Evolutionary conservation across 2,888 invertebrate genomes (phyloP), one percentile per base, ranked within the genome.

Genomic region (Morpho achilles): DNA sequence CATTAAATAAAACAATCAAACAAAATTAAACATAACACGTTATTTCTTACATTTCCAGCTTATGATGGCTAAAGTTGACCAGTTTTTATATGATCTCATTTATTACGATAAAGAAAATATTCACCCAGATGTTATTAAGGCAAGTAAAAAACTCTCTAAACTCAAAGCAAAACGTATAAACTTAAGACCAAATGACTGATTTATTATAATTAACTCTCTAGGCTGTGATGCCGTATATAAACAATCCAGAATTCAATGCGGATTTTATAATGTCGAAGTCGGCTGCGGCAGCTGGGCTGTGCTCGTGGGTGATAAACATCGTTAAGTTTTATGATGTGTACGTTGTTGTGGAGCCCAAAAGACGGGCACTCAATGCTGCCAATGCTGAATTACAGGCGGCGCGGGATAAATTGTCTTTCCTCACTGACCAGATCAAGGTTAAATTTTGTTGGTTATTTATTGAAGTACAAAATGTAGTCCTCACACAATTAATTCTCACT

Each of bases 51-150:
- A 32, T 32, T 58, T 61, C 57, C 75, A 92, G 87, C 72, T 92
- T 7, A 94, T 98, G 92, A 98, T 98, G 98, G 94, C 94, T 8
- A 96, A 96, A 83, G 95, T 97, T 3, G 98, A 98, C 82, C 93
- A 94, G 68, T 98, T 98, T 77, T 87, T 98, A 52, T 92, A 94
- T 67, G 94, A 95, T 72, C 89, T 98, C 47, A 93, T 96, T 16
- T 94, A 95, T 77, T 98, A 98, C 72, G 96, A 98, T 76, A 98
- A 98, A 76, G 98, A 98, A 78, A 96, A 98, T 76, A 98, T 98
- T 76, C 95, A 95, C 69, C 95, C 96, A 0, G 96, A 97, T 66
- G 93, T 97, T 52, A 94, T 97, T 4, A 97, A 96, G 87, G 97
- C 96, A 76, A 32, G 32, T 2, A 32, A 32, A 32, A 2, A 23